Evolutionary conservation across 92 coral and sea anemone species (phyloP).

Genomic region (Nematostella vectensis): DNA sequence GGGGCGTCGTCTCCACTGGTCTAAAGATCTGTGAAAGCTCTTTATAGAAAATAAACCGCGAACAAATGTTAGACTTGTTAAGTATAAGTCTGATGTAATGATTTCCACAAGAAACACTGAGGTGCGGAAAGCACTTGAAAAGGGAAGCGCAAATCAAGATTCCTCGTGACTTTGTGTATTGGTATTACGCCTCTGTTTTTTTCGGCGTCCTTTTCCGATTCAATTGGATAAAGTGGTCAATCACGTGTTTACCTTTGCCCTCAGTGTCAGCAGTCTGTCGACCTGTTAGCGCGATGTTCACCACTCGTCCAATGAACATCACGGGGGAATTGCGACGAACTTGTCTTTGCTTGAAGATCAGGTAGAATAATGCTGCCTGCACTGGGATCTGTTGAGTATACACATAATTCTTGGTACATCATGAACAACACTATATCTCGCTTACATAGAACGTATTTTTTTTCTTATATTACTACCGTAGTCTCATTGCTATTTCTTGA

Average conservation of each 20-base stretch:
- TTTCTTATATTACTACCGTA: too few species aligned
- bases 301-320: slow-evolving; percentile 68
- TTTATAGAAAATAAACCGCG: slow-evolving; percentile 2
- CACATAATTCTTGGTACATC: neutral
- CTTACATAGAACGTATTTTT: too few species aligned
- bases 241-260: slow-evolving; percentile 70
- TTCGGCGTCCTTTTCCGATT: too few species aligned
- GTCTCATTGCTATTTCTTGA: too few species aligned
- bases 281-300: slow-evolving; percentile 59
- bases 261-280: slow-evolving; percentile 51
- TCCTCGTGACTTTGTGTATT: too few species aligned
- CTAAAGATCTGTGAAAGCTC: slow-evolving; percentile 91
- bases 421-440: neutral
- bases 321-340: slow-evolving; percentile 66
- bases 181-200: too few species aligned
- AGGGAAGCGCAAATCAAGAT: too few species aligned
- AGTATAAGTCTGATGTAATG: neutral
- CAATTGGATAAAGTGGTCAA: too few species aligned
- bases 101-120: too few species aligned
- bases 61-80: neutral
- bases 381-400: slow-evolving; percentile 53
- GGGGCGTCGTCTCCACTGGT: slow-evolving; percentile 53
- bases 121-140: too few species aligned
- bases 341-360: slow-evolving; percentile 67
- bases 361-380: slow-evolving; percentile 56